phyloP scores from a whole-genome alignment of 2,888 invertebrate genomes.

The Malthinus seriepunctatus region DNA sequence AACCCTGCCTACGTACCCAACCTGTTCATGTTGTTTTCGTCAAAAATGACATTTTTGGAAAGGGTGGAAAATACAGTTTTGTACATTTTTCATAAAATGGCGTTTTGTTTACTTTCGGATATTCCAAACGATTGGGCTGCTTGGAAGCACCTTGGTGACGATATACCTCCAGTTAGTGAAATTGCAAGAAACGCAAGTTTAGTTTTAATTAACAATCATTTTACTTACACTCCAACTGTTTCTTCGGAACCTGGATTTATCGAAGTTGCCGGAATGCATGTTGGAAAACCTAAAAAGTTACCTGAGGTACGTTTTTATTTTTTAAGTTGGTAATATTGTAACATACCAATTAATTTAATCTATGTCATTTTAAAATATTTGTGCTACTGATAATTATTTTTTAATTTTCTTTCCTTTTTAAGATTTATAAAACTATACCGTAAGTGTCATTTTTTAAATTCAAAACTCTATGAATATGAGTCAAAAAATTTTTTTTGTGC shows the following conservation, averaged over 20 bases:
- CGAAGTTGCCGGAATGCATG: conserved; percentile 60
- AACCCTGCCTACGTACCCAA: conserved; percentile 54
- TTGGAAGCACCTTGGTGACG: conserved; percentile 41
- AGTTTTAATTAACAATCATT: conserved; percentile 56
- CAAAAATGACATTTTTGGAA: conserved; percentile 42
- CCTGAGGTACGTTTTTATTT: conserved; percentile 36
- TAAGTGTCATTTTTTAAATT: too few species aligned
- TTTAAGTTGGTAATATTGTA: too few species aligned
- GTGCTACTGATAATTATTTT: too few species aligned
- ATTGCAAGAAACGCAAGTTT: conserved; percentile 55
- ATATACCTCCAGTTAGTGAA: conserved; percentile 38
- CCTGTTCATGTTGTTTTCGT: conserved; percentile 48
- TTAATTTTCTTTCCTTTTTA: too few species aligned
- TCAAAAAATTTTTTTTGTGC: too few species aligned
- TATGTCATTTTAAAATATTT: too few species aligned
- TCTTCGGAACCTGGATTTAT: conserved; percentile 56
- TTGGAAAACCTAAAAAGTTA: conserved; percentile 44
- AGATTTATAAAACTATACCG: too few species aligned
- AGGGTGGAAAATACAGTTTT: conserved; percentile 40
- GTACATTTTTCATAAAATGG: conserved; percentile 27
- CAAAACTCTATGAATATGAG: too few species aligned
- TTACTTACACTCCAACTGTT: conserved; percentile 53
- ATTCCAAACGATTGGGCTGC: conserved; percentile 37
- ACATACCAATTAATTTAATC: too few species aligned
- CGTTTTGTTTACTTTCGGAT: conserved; percentile 35